Conservation (phyloP, 1,140 invertebrate genomes). For the Drusus annulatus region DNA sequence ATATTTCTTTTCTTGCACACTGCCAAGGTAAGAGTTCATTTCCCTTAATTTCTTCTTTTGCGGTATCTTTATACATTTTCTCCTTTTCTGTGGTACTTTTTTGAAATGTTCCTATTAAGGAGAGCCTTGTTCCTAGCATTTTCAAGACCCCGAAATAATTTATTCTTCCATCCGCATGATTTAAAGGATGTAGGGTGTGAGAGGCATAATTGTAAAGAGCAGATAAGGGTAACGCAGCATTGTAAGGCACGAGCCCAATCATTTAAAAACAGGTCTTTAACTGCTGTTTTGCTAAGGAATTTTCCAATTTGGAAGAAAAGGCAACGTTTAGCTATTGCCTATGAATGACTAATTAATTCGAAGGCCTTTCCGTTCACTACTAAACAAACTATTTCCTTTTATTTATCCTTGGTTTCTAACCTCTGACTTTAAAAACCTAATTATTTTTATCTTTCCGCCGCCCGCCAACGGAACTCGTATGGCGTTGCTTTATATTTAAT, state of each 20-base stretch:
- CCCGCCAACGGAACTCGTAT: too few relatives aligned
- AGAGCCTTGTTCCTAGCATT: too few relatives aligned
- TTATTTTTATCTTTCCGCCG: not conserved
- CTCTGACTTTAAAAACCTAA: not conserved
- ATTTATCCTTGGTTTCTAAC: not conserved
- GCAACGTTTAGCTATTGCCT: not conserved
- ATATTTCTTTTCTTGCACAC: too few relatives aligned
- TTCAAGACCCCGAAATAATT: too few relatives aligned
- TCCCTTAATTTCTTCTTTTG: too few relatives aligned
- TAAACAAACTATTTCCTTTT: not conserved
- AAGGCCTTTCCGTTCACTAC: not conserved
- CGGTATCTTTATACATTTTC: too few relatives aligned
- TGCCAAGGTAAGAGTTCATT: too few relatives aligned
- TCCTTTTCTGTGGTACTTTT: too few relatives aligned
- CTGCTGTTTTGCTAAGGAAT: not conserved
- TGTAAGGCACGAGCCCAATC: not conserved
- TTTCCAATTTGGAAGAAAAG: not conserved
- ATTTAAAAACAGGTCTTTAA: conserved; percentile 23
- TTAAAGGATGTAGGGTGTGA: not conserved
- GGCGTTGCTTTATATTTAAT: too few relatives aligned
- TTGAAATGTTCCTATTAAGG: too few relatives aligned
- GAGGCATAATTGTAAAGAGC: not conserved
- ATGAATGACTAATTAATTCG: not conserved
- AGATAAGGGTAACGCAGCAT: not conserved
- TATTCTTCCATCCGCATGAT: too few relatives aligned